Base-by-base conservation (phyloP, 2,888 invertebrate species). In the Coronaproctus castanopsis region DNA sequence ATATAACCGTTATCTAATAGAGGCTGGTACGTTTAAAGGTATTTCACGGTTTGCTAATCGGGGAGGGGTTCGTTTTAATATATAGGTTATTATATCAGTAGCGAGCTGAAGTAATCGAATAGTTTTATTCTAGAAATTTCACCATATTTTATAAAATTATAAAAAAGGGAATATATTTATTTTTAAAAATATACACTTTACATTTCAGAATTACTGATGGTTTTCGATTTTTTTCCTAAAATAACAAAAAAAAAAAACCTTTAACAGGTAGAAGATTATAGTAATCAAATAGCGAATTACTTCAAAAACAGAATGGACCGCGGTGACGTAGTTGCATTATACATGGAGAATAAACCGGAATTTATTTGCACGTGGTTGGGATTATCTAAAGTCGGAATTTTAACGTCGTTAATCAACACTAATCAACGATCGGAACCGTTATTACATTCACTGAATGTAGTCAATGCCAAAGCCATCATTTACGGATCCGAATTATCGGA, bases 331-430 rank as follows among this genome's bases (percentile, higher is more conserved):
- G 75, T 80, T 1, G 78, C 79, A 1, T 66, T 81, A 20, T 75
- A 77, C 65, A 77, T 80, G 77, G 78, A 79, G 64, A 77, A 76
- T 65, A 67, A 76, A 3, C 76, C 77, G 1, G 76, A 80, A 65
- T 79, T 75, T 67, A 75, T 79, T 2, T 74, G 75, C 54, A 71
- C 77, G 22, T 81, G 80, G 80, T 70, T 81, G 23, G 81, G 80
- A 1, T 68, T 80, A 59, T 72, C 77, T 22, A 80, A 80, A 70
- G 67, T 71, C 52, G 72, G 74, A n/a, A 69, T 71, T 1, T 67
- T 71, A 49, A 68, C 77, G 2, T 79, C 80, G 0, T 73, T 81
- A 51, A 76, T 81, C 64, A 81, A 81, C 69, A 76, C 75, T 63
- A 80, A 80, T 67, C 70, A 79, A 57, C 69, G 76, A 52, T 68